Conservation (phyloP, 2,888 invertebrate species). For the Epinotia ramella region DNA sequence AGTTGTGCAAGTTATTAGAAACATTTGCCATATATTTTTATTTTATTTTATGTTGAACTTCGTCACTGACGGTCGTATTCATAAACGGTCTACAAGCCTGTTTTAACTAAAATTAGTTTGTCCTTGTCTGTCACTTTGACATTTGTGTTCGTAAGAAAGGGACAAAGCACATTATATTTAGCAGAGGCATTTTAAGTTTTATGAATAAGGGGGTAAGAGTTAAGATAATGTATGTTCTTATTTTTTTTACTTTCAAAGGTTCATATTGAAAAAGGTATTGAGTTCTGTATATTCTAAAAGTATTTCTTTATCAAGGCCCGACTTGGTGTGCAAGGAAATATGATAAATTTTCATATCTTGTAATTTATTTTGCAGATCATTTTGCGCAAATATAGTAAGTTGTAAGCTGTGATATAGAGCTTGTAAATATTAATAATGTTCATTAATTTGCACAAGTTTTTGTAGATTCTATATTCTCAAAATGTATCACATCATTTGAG, state of each 20-base stretch:
- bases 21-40: slow-evolving; percentile 29
- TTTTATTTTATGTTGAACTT: slow-evolving; percentile 7
- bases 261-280: background rate
- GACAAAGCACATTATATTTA: too few relatives aligned
- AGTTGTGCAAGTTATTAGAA: slow-evolving; percentile 17
- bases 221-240: background rate
- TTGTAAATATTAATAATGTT: slow-evolving; percentile 72
- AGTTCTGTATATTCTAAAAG: background rate
- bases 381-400: slow-evolving; percentile 69
- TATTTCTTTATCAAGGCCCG: slow-evolving; percentile 15
- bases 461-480: slow-evolving; percentile 44
- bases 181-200: too few relatives aligned
- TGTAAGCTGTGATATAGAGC: slow-evolving; percentile 82
- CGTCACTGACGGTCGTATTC: too few relatives aligned
- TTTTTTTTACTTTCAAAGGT: background rate
- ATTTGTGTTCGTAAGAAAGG: too few relatives aligned
- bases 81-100: too few relatives aligned
- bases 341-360: background rate
- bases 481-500: slow-evolving; percentile 36
- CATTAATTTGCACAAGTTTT: slow-evolving; percentile 39
- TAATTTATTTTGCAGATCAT: slow-evolving; percentile 49
- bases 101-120: too few relatives aligned
- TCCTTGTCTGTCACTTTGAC: too few relatives aligned
- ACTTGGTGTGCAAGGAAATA: slow-evolving; percentile 5
- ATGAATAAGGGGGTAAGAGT: too few relatives aligned